phyloP scores from a whole-genome alignment of 1,140 invertebrate genomes.

The Neuroterus valhalla region DNA sequence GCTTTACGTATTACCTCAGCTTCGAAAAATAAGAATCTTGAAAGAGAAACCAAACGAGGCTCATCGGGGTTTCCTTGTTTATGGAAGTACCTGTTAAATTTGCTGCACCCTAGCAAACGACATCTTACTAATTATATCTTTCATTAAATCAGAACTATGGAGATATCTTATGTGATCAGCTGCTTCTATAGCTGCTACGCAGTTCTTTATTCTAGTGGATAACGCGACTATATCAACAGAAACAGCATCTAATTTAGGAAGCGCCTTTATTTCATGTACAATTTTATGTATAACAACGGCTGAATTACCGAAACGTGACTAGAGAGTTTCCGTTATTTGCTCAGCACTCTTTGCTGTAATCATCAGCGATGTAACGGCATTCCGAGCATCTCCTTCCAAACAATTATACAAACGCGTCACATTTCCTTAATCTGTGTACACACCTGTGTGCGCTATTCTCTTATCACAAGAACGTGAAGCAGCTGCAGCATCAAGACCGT shows the following conservation, averaged over 20 bases:
- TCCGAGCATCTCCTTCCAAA: conserved; percentile 32
- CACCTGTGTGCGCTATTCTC: not conserved
- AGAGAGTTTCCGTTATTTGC: conserved; percentile 33
- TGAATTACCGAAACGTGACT: conserved; percentile 37
- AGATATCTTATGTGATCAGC: conserved; percentile 39
- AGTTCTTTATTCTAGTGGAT: conserved; percentile 44
- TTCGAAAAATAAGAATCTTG: conserved; percentile 35
- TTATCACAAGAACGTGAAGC: no score
- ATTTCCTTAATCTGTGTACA: conserved; percentile 32
- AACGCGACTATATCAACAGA: conserved; percentile 33
- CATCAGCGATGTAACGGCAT: conserved; percentile 37
- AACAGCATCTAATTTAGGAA: conserved; percentile 25
- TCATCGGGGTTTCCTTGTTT: not conserved
- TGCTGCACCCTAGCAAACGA: conserved; percentile 31
- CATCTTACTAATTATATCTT: conserved; percentile 38
- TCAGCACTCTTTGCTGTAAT: conserved; percentile 9
- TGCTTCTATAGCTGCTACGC: conserved; percentile 41
- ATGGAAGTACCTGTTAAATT: conserved; percentile 36
- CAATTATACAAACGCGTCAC: conserved; percentile 17
- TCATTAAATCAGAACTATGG: conserved; percentile 39
- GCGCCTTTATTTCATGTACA: conserved; percentile 20
- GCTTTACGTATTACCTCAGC: no score
- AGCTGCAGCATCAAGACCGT: no score
- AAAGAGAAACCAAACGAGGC: conserved; percentile 23
- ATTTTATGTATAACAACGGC: conserved; percentile 6